Evolutionary conservation across 1,140 invertebrate species (phyloP).

Genomic region (Mizuhopecten yessoensis): DNA sequence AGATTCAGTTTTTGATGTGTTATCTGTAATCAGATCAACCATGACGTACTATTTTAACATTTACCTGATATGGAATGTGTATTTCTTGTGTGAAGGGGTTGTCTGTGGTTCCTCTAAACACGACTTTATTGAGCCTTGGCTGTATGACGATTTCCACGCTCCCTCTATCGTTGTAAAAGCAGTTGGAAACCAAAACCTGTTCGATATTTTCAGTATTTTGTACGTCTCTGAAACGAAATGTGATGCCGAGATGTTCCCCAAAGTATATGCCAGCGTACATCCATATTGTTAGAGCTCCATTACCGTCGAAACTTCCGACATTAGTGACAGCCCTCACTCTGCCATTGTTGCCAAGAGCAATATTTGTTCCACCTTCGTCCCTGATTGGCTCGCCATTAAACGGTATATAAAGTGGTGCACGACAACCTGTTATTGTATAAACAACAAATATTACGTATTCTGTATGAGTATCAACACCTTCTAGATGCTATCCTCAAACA

Average conservation of each 20-base stretch:
- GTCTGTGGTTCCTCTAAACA: neutral
- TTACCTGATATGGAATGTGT: neutral
- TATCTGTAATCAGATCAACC: neutral
- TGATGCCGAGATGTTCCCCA: neutral
- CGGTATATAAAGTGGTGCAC: neutral
- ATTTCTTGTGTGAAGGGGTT: neutral
- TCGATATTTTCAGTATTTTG: neutral
- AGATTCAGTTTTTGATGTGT: too few species aligned
- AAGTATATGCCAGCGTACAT: neutral
- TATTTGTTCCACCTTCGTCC: neutral
- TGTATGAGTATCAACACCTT: too few species aligned
- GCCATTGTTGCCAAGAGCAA: neutral
- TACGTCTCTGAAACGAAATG: neutral
- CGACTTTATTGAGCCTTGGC: neutral
- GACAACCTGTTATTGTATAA: neutral
- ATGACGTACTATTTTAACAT: neutral
- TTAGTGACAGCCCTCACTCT: neutral
- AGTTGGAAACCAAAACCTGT: neutral
- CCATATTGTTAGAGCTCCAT: neutral
- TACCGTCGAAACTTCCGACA: neutral
- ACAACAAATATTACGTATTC: too few species aligned
- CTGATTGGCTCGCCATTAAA: neutral
- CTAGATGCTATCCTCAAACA: too few species aligned
- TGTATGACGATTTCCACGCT: slow-evolving; percentile 8
- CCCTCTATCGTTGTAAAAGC: neutral